A percentile compares a stretch with the other conserved stretches of the same genome.
phyloP scores from a whole-genome alignment of 2,113 vertebrate species.

The Leuciscus idus region DNA sequence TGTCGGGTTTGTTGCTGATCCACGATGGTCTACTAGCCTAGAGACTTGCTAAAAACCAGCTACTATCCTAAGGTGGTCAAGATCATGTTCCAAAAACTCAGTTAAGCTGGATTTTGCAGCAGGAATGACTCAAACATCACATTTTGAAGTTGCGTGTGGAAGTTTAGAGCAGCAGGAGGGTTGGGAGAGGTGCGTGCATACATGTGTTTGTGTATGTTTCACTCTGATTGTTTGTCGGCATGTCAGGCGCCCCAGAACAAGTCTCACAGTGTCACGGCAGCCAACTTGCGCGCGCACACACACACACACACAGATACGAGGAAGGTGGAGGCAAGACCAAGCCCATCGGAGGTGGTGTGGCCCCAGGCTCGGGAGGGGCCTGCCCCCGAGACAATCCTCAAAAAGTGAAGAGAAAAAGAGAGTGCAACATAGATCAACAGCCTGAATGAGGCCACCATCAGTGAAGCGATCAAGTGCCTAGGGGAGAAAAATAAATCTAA shows the following conservation, averaged over 20 bases:
- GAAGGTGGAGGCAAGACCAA: constrained; percentile 67
- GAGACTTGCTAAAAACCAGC: neutral
- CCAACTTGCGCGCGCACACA: neutral
- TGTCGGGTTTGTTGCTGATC: neutral
- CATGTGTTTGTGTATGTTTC: constrained; percentile 46
- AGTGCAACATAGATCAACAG: constrained; percentile 30
- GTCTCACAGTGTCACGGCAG: constrained; percentile 67
- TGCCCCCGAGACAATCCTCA: constrained; percentile 19
- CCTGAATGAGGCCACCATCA: constrained; percentile 21
- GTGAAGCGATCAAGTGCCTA: constrained; percentile 39
- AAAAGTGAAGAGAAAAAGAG: neutral
- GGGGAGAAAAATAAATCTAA: constrained; percentile 47
- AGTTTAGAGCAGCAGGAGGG: neutral
- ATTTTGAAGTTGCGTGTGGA: constrained; percentile 17
- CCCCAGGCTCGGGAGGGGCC: constrained; percentile 60
- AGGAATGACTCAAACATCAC: neutral
- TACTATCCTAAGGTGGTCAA: neutral
- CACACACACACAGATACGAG: constrained; percentile 51
- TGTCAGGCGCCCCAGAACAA: constrained; percentile 44
- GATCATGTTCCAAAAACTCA: neutral
- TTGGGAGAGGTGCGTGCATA: constrained; percentile 18
- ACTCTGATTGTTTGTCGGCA: constrained; percentile 44
- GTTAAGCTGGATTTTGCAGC: neutral
- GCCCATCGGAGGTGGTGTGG: constrained; percentile 69
- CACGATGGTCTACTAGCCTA: neutral